Conservation (phyloP, 2,797 vertebrate genomes). For the Antennarius maculatus region DNA sequence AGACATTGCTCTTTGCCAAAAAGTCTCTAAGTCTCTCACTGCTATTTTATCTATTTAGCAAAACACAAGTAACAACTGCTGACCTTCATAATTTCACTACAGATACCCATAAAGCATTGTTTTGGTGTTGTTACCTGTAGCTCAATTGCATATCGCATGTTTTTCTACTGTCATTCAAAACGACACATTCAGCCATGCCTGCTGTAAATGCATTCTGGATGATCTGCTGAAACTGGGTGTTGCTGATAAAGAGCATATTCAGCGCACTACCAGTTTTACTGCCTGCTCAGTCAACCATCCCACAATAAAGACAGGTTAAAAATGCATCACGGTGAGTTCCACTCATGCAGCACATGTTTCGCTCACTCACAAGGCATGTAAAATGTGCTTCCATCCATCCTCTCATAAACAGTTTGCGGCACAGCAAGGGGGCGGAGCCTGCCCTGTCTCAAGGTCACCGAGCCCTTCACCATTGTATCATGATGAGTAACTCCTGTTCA, state of each 20-base stretch:
- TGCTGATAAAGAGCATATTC: conserved; percentile 1
- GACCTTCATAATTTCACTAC: not conserved
- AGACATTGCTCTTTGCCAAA: too few relatives aligned
- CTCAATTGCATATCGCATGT: not conserved
- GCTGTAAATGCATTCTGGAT: not conserved
- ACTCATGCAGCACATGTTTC: conserved; percentile 39
- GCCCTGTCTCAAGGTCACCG: conserved; percentile 76
- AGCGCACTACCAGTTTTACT: not conserved
- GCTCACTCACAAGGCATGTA: conserved; percentile 23
- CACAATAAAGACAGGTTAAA: conserved; percentile 27
- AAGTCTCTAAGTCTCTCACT: too few relatives aligned
- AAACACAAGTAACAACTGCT: not conserved
- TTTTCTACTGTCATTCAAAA: not conserved
- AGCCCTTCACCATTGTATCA: conserved; percentile 74
- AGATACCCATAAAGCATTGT: not conserved
- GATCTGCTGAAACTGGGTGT: not conserved
- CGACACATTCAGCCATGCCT: not conserved
- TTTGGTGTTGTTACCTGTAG: not conserved
- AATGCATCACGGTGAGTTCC: conserved; percentile 19
- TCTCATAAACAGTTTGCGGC: conserved; percentile 56
- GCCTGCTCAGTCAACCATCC: conserved; percentile 5
- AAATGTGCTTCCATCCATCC: conserved; percentile 58
- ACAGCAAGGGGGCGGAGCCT: conserved; percentile 50
- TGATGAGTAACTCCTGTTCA: conserved; percentile 69
- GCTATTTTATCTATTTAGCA: too few relatives aligned